Conservation (phyloP, 2,113 vertebrate genomes). For the Dermatemys mawii region DNA sequence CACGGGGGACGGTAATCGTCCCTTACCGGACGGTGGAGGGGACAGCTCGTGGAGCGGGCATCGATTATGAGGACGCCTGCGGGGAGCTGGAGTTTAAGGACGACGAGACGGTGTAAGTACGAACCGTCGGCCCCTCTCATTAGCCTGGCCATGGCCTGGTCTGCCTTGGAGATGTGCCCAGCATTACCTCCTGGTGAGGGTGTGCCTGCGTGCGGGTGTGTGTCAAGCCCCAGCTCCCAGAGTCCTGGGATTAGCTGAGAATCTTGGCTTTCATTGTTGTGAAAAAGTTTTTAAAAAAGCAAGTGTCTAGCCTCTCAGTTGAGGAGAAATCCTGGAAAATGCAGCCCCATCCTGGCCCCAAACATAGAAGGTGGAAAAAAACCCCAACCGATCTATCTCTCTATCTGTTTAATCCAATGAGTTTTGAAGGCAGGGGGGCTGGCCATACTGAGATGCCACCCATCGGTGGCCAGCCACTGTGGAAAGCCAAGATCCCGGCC, state of each 20-base stretch:
- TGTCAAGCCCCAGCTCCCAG: background rate
- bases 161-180: too few species aligned
- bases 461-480: background rate
- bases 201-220: background rate
- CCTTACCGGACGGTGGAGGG: slow-evolving; percentile 92
- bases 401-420: too few species aligned
- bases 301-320: background rate
- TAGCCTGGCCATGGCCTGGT: too few species aligned
- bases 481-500: background rate
- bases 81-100: slow-evolving; percentile 94
- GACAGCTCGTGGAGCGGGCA: slow-evolving; percentile 84
- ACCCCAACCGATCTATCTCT: too few species aligned
- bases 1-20: slow-evolving; percentile 91
- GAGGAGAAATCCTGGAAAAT: background rate
- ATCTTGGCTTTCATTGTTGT: background rate
- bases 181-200: too few species aligned
- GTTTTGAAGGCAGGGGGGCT: too few species aligned
- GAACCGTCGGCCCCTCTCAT: accelerated
- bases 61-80: slow-evolving; percentile 89
- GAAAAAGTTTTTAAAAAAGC: background rate
- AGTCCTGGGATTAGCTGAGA: background rate
- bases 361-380: too few species aligned
- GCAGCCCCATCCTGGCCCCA: too few species aligned
- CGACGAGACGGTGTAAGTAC: slow-evolving; percentile 93
- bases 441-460: too few species aligned